A percentile compares a stretch with the other conserved stretches of the same genome.
These are phyloP conservation scores for Oreochromis spilurus DNA, from an alignment of 2,113 vertebrate genomes.

Conservation along the genomic window DNA sequence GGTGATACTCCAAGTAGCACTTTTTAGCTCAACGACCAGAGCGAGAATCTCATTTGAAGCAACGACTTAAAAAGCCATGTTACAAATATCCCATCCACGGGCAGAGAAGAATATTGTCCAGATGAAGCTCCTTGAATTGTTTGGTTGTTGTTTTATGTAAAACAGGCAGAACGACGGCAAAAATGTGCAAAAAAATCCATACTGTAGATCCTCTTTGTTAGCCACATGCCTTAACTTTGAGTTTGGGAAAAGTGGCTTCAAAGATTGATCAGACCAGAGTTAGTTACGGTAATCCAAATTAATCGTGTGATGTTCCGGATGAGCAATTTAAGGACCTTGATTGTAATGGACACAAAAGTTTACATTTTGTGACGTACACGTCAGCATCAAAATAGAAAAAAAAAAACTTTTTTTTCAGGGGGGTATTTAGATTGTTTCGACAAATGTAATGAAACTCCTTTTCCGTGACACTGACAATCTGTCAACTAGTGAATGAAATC, in stretches of 20 bases:
- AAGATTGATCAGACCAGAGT: background rate
- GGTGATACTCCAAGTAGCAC: background rate
- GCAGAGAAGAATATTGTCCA: background rate
- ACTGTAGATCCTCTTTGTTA: background rate
- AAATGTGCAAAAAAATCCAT: background rate
- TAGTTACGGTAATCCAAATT: background rate
- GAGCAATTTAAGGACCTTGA: background rate
- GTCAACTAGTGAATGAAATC: background rate
- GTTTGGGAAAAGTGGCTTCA: background rate
- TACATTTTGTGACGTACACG: background rate
- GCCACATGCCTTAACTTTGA: background rate
- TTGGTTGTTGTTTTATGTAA: background rate
- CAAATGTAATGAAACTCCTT: background rate
- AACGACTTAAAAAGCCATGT: background rate
- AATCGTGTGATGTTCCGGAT: background rate
- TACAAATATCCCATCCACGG: background rate
- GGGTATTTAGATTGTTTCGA: background rate
- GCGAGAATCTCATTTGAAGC: background rate
- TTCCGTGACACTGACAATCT: background rate
- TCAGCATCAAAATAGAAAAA: background rate
- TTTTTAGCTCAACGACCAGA: background rate
- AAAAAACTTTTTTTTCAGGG: background rate
- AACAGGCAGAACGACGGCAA: background rate
- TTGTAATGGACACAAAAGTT: background rate
- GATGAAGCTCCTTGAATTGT: background rate